Evolutionary conservation across 2,797 vertebrate genomes (phyloP).

Genomic region (Odontamblyopus rebecca): DNA sequence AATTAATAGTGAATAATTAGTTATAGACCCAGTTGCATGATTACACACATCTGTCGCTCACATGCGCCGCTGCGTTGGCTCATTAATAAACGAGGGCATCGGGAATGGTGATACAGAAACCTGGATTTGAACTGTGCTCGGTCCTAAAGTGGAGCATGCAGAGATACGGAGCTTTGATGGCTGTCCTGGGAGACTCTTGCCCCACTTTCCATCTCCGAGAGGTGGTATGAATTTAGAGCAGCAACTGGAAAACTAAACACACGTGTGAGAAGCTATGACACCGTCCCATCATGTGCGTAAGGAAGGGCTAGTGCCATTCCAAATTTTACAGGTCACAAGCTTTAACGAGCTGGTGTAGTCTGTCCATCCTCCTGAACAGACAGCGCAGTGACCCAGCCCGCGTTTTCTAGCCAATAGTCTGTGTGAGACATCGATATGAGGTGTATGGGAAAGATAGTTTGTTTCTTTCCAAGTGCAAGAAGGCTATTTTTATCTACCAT

Average conservation of each 20-base stretch:
- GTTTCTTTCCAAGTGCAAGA: conserved; percentile 8
- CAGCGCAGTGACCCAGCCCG: conserved; percentile 38
- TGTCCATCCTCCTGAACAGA: conserved; percentile 60
- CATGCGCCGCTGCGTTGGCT: conserved; percentile 20
- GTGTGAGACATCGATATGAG: conserved; percentile 23
- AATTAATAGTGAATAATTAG: conserved; percentile 23
- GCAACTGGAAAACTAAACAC: conserved; percentile 63
- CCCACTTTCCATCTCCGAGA: conserved; percentile 59
- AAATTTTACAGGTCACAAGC: conserved; percentile 65
- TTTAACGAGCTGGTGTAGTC: conserved; percentile 68
- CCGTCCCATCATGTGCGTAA: conserved; percentile 14
- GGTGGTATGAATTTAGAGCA: conserved; percentile 48
- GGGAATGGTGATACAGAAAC: conserved; percentile 34
- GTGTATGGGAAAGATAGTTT: conserved; percentile 1
- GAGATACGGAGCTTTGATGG: conserved; percentile 52
- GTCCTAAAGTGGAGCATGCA: conserved; percentile 49
- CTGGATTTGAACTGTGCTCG: conserved; percentile 52
- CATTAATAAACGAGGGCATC: conserved; percentile 37
- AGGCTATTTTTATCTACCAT: conserved; percentile 52
- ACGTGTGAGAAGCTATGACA: conserved; percentile 43
- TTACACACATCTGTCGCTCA: conserved; percentile 37
- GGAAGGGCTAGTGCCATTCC: conserved; percentile 15
- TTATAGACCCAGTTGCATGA: conserved; percentile 29
- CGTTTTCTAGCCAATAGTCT: conserved; percentile 2
- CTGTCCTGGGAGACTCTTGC: conserved; percentile 63